Percentiles rank a stretch among this genome's conserved stretches.
phyloP scores from a whole-genome alignment of 1,140 invertebrate genomes.

The Sycophaga agraensis region DNA sequence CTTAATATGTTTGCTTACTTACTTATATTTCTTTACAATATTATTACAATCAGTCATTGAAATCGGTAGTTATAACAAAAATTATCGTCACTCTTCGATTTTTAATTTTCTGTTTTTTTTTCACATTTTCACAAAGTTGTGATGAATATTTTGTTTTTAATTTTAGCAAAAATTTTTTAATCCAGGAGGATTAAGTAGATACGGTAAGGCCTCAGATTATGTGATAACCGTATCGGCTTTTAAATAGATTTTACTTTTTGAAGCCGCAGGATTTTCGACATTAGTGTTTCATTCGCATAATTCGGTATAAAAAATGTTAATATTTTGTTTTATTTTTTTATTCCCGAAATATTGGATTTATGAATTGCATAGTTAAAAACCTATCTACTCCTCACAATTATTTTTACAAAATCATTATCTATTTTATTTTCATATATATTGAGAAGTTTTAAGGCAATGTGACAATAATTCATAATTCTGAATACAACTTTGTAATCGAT shows the following conservation, averaged over 20 bases:
- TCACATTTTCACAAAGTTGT: not conserved
- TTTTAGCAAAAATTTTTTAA: not conserved
- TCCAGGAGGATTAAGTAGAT: slow-evolving; percentile 17
- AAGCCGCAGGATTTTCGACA: no score
- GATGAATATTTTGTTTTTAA: no score
- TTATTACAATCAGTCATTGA: slow-evolving; percentile 49
- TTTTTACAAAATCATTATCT: not conserved
- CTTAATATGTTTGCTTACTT: slow-evolving; percentile 26
- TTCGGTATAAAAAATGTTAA: not conserved
- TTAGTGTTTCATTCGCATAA: no score
- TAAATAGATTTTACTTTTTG: not conserved
- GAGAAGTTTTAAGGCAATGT: slow-evolving; percentile 31
- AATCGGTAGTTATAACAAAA: slow-evolving; percentile 48
- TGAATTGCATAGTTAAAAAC: not conserved
- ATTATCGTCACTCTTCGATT: slow-evolving; percentile 23
- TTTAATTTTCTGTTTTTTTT: not conserved
- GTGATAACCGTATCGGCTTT: slow-evolving; percentile 30
- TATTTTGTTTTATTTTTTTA: not conserved
- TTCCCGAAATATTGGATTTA: no score
- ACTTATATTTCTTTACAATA: slow-evolving; percentile 32
- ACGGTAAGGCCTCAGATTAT: slow-evolving; percentile 50
- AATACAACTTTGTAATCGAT: not conserved
- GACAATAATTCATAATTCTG: slow-evolving; percentile 12
- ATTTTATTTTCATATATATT: not conserved
- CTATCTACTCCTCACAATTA: no score